phyloP scores from a whole-genome alignment of 2,797 vertebrate genomes.

The Leptatherina wallacei region DNA sequence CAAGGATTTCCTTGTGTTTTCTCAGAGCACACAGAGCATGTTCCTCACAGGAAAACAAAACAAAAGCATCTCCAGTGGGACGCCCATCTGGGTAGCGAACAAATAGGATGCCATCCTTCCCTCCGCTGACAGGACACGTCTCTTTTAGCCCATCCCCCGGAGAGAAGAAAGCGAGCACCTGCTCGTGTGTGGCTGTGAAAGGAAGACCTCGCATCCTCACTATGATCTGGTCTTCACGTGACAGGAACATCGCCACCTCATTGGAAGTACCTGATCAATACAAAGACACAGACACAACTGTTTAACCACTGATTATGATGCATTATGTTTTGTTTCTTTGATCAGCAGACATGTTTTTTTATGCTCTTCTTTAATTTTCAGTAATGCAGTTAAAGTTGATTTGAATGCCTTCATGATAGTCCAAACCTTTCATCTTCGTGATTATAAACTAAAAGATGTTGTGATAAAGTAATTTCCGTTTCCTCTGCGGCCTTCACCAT shows the following conservation, averaged over 20 bases:
- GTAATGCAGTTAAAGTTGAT: not conserved
- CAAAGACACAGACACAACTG: conserved; percentile 11
- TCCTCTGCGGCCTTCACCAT: not conserved
- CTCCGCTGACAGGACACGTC: conserved; percentile 89
- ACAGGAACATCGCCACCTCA: conserved; percentile 95
- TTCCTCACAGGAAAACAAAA: conserved; percentile 94
- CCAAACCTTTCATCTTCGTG: not conserved
- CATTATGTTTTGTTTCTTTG: not conserved
- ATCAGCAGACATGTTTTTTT: not conserved
- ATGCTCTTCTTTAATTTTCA: not conserved
- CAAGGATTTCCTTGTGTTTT: conserved; percentile 97
- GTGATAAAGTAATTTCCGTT: not conserved
- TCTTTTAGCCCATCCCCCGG: conserved; percentile 70
- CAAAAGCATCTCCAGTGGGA: conserved; percentile 96
- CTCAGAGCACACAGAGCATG: conserved; percentile 93
- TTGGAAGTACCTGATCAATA: conserved; percentile 89
- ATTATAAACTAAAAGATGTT: not conserved
- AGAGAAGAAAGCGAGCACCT: conserved; percentile 92
- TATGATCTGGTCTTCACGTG: conserved; percentile 94
- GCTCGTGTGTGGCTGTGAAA: conserved; percentile 91
- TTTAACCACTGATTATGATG: not conserved
- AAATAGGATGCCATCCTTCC: conserved; percentile 92
- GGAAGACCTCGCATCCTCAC: conserved; percentile 96
- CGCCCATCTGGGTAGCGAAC: conserved; percentile 96
- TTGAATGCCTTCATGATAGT: not conserved